These are phyloP conservation scores for Eretmochelys imbricata DNA, from an alignment of 2,113 vertebrate genomes.

Conservation along the genomic window DNA sequence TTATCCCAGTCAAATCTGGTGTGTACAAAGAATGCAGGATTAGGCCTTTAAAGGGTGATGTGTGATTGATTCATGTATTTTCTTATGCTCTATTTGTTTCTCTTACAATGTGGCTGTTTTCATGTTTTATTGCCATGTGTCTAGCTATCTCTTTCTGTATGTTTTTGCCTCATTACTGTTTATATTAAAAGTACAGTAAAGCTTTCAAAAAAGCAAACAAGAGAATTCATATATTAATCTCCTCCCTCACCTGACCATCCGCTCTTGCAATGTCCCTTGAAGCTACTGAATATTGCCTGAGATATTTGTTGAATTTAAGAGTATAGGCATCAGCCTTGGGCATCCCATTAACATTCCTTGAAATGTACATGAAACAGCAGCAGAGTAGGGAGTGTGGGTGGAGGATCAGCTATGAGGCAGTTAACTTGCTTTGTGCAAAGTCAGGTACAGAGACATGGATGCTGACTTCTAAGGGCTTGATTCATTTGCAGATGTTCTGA, in stretches of 20 bases:
- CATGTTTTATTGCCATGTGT: fast-evolving
- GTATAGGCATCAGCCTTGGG: background rate
- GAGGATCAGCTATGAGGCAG: background rate
- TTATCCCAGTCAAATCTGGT: background rate
- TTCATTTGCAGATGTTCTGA: fast-evolving
- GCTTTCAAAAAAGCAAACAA: background rate
- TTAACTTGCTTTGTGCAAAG: background rate
- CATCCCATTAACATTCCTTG: background rate
- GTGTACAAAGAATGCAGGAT: fast-evolving
- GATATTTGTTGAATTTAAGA: fast-evolving
- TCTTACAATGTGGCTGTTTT: background rate
- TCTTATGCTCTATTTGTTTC: background rate
- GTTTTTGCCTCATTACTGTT: background rate
- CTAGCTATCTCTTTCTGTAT: background rate
- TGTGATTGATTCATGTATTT: fast-evolving
- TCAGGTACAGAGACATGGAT: fast-evolving
- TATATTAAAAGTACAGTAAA: constrained; percentile 3
- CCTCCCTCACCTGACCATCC: background rate
- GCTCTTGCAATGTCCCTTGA: background rate
- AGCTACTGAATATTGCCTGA: background rate
- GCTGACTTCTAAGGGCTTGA: fast-evolving
- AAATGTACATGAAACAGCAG: background rate
- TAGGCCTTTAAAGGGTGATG: background rate
- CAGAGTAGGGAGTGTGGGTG: fast-evolving
- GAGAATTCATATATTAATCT: background rate